Percentiles rank a stretch among this genome's conserved stretches.
These are phyloP conservation scores for Ochropacha duplaris DNA, from an alignment of 2,888 invertebrate species.

Conservation along the genomic window DNA sequence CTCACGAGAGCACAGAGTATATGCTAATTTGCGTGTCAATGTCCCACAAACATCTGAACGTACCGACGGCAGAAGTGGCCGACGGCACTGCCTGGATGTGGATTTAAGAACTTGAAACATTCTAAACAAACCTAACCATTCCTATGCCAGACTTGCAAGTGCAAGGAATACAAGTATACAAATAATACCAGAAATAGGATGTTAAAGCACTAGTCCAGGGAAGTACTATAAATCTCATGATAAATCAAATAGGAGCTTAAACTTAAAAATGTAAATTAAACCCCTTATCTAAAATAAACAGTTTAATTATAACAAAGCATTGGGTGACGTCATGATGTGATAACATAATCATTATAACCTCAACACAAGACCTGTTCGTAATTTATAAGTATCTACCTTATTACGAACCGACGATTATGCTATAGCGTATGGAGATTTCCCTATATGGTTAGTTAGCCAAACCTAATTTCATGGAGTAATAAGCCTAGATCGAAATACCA, in stretches of 20 bases:
- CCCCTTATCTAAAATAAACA: not conserved
- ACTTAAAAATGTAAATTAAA: not conserved
- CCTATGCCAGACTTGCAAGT: not conserved
- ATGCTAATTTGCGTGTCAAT: slow-evolving; percentile 51
- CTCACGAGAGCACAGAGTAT: slow-evolving; percentile 44
- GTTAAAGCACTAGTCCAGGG: not conserved
- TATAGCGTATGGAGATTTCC: too few relatives aligned
- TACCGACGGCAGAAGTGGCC: slow-evolving; percentile 46
- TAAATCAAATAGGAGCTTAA: not conserved
- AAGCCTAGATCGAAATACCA: too few relatives aligned
- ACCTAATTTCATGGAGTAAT: too few relatives aligned
- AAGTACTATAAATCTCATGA: not conserved
- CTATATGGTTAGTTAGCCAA: too few relatives aligned
- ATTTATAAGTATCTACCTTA: not conserved
- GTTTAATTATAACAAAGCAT: not conserved
- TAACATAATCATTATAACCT: not conserved
- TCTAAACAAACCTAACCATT: too few relatives aligned
- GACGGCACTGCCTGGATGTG: slow-evolving; percentile 75
- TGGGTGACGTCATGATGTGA: not conserved
- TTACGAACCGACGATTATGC: too few relatives aligned
- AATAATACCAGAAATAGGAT: not conserved
- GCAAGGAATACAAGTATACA: too few relatives aligned
- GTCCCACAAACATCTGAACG: slow-evolving; percentile 75
- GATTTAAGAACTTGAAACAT: slow-evolving; percentile 18
- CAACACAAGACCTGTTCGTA: not conserved